A percentile compares a stretch with the other conserved stretches of the same genome.
These are phyloP conservation scores for Sebastes elongatus DNA, from an alignment of 2,797 vertebrate genomes.

Conservation along the genomic window DNA sequence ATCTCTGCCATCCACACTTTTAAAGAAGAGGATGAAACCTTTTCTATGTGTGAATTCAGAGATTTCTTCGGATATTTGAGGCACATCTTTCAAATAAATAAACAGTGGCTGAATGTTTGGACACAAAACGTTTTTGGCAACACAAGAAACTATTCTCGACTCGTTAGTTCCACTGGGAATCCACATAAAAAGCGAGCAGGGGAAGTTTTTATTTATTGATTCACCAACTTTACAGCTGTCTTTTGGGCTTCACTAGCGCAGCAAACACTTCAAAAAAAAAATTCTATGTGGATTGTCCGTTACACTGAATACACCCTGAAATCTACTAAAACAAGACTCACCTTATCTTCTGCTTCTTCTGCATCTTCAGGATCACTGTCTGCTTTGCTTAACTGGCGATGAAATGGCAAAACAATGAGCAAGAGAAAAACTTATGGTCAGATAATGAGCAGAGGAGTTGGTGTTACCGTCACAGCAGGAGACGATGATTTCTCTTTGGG, in stretches of 20 bases:
- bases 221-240: not conserved
- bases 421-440: not conserved
- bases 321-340: not conserved
- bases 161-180: not conserved
- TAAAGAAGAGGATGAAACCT: not conserved
- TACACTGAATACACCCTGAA: not conserved
- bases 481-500: constrained; percentile 32
- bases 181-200: not conserved
- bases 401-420: not conserved
- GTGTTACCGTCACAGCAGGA: constrained; percentile 25
- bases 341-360: constrained; percentile 28
- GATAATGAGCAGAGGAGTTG: not conserved
- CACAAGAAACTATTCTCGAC: not conserved
- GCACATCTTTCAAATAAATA: not conserved
- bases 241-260: not conserved
- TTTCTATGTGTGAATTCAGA: not conserved
- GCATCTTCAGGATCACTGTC: constrained; percentile 38
- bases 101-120: not conserved
- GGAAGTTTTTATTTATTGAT: not conserved
- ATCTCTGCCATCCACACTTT: not conserved
- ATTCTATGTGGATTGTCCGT: not conserved
- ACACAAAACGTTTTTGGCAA: not conserved
- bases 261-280: not conserved
- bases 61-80: not conserved
- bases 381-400: constrained; percentile 28